Evolutionary conservation across 2,888 invertebrate genomes (phyloP), one percentile per base, ranked within the genome.

Genomic region (Parthenolecanium corni): DNA sequence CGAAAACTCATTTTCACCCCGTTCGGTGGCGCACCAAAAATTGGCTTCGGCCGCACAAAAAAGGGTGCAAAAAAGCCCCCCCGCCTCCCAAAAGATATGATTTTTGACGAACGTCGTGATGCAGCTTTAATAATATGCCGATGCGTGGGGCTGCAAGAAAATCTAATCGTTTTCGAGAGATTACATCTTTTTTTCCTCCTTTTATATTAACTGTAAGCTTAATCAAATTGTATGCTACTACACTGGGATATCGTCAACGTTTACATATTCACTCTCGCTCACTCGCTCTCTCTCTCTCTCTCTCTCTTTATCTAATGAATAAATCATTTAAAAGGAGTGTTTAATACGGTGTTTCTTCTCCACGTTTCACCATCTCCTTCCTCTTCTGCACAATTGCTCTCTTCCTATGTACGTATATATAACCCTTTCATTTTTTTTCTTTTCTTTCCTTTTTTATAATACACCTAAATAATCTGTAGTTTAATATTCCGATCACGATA

Each of bases 111-210:
- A 16, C 31, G 38, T 20, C 12, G 31, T 36, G 36, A 18, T 9
- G 51, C 36, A 18, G 20, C 52, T 52, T 52, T 18, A 16, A 52
- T 31, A 18, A 52, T 31, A 18, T 51, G 14, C 4, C 25, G 3
- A 18, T 6, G 42, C 40, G 49, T 47, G 58, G 47, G 51, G 58
- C 36, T 12, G 24, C 5, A 47, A 38, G 25, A 58, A 46, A 49
- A 51, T 58, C 31, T 47, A 58, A 58, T 58, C 58, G 58, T 49
- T 58, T 58, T 58, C 49, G 58, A 58, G 47, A 58, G 58, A 58
- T 58, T 47, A 49, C 40, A 58, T 58, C 58, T 58, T 58, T 40
- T 40, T 31, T 31, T 9, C 14, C n/a, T 47, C 20, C 20, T 16
- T 54, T 21, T 58, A 58, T 58, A 49, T 49, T 38, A 47, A 49